These are phyloP conservation scores for Pseudococcus longispinus DNA, from an alignment of 2,888 invertebrate genomes.

Conservation along the genomic window DNA sequence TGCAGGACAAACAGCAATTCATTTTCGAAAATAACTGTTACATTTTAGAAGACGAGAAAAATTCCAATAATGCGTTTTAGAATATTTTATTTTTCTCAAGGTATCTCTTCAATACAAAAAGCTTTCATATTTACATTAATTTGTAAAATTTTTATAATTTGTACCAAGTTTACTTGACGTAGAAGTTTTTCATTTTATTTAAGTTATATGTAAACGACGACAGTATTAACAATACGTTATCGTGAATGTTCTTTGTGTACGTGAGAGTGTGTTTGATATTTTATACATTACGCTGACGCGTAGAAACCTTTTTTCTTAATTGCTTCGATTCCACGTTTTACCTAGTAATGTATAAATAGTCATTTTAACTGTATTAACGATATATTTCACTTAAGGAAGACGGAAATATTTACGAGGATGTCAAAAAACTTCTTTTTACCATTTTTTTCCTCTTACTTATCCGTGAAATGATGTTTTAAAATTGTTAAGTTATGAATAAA, in stretches of 20 bases:
- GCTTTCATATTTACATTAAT: conserved; percentile 5
- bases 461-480: not conserved
- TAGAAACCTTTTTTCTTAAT: not conserved
- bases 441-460: not conserved
- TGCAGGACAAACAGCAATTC: conserved; percentile 68
- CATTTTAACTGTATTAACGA: not conserved
- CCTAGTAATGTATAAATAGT: not conserved
- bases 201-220: not conserved
- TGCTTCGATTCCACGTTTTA: not conserved
- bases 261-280: conserved; percentile 6
- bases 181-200: conserved; percentile 9
- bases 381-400: not conserved
- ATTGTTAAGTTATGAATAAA: conserved; percentile 29
- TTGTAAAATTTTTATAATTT: not conserved
- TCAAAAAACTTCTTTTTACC: not conserved
- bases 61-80: conserved; percentile 34
- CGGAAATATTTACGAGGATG: not conserved
- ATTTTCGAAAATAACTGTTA: conserved; percentile 47
- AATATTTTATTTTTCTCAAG: not conserved
- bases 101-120: not conserved
- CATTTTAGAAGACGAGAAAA: conserved; percentile 43
- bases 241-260: not conserved
- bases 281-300: not conserved
- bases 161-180: conserved; percentile 19
- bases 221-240: not conserved